A percentile compares a stretch with the other conserved stretches of the same genome.
Conservation (phyloP, 2,113 vertebrate species). For the Odontophorus gujanensis region DNA sequence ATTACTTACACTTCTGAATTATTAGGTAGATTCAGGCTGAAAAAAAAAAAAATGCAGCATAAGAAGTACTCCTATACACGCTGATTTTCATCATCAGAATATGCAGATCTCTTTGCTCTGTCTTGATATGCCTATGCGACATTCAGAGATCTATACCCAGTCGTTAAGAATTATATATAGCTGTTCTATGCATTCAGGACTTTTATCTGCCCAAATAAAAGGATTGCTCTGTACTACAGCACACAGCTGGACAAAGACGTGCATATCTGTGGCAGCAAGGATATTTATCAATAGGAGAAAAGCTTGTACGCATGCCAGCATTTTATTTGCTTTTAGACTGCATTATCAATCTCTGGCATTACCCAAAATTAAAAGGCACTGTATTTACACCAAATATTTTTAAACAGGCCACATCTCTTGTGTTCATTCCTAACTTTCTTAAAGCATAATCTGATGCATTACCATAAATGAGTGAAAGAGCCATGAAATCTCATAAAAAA, state of each 20-base stretch:
- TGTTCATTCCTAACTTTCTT: constrained; percentile 42
- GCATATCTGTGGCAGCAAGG: not conserved
- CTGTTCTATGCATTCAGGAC: not conserved
- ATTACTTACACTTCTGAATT: not conserved
- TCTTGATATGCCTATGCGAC: not conserved
- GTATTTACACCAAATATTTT: constrained; percentile 35
- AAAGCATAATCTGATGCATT: constrained; percentile 23
- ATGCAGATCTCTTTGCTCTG: not conserved
- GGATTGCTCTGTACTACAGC: not conserved
- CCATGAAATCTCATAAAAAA: constrained; percentile 20
- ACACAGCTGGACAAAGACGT: constrained; percentile 2
- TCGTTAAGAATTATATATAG: not conserved
- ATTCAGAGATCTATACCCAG: not conserved
- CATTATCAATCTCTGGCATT: constrained; percentile 12
- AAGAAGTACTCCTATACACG: not conserved
- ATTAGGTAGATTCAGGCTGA: not conserved
- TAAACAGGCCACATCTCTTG: constrained; percentile 15
- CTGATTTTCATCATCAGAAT: not conserved
- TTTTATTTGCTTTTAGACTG: constrained; percentile 21
- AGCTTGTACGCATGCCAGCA: not conserved
- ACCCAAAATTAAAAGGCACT: constrained; percentile 32
- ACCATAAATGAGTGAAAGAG: constrained; percentile 18
- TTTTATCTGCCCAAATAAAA: constrained; percentile 7
- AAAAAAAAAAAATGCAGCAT: not conserved
- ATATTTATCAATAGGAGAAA: constrained; percentile 11